Base-by-base conservation (phyloP, 2,797 vertebrate genomes). In the Morelia viridis region DNA sequence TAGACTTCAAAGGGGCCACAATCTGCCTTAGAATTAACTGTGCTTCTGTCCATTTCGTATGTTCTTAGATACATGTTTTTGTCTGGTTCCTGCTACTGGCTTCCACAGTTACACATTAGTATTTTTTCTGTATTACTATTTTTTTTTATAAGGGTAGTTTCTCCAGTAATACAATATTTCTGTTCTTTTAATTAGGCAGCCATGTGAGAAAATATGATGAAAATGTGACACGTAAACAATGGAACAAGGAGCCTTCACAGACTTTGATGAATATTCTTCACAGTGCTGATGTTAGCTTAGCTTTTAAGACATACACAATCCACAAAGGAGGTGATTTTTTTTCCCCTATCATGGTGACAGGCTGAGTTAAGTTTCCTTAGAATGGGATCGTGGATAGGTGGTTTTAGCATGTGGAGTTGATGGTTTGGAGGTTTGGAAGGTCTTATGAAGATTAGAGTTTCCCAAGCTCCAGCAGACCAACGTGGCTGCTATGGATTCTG, bases 261-360 rank as follows among this genome's bases (percentile, higher is more conserved):
- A 97, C 96, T n/a, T 95, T 99, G 85, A 95, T 99, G 95, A 97
- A 98, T 91, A 95, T 99, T 91, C 93, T 99, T 93, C 97, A 98
- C 95, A 98, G 98, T 1, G 98, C 98, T 58, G 97, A 97, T 31
- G 94, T 99, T 89, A 98, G 94, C 96, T 95, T 96, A 93, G 98
- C 98, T 5, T 99, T 98, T 97, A 97, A 98, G 94, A 99, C 99
- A 4, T 99, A 98, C 92, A 97, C 98, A 4, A 97, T 99, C 95
- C 97, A 96, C 93, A 98, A 95, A 96, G 92, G 95, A 98, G 98
- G 98, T 99, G 94, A 96, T 6, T 46, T 80, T 41, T 76, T 35
- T 41, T 5, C 1, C 24, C 24, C 8, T 9, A 80, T 80, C 41
- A 2, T 80, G 46, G 35, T 24, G 35, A 46, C 9, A 35, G 5